Evolutionary conservation across 2,113 vertebrate genomes (phyloP), one percentile per base, ranked within the genome.

Genomic region (Macrotus californicus): DNA sequence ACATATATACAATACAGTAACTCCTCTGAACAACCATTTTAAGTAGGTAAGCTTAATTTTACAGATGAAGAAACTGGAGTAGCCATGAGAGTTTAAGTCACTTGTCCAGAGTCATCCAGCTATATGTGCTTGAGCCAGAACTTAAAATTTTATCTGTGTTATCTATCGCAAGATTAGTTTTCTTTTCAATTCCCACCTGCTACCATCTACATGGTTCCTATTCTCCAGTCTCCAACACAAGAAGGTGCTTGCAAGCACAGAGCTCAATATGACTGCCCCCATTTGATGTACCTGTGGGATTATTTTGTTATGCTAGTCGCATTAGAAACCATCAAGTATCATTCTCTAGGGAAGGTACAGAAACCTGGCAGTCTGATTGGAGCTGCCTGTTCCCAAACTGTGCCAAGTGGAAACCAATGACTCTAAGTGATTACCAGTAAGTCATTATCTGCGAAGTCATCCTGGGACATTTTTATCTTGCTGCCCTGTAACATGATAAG

Each of bases 261-360:
- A 59, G 48, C 31, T n/a, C 86, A 41, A 82, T 39, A 59, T 46
- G 15, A 67, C 59, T 82, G 18, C 36, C 48, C 46, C 22, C 50
- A 92, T 76, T 59, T 92, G 84, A 92, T 83, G 41, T 77, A 89
- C 84, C 48, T 52, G 76, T 88, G 77, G 50, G 69, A 88, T 59
- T 59, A 15, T 77, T 95, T 95, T 87, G 50, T 67, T 95, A 50
- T 89, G 15, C 41, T 92, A 16, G 77, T 95, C 50, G 70, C 84
- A n/a, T 76, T 88, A n/a, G 83, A 87, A 95, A 95, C 85, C 79
- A 84, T 7, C 70, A 95, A 93, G 29, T 29, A 84, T 85, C 43
- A 84, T 89, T 72, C 70, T 89, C 79, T 79, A 84, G 43, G 22
- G 79, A 93, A 70, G 26, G 67, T 50, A 77, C 16, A 50, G 75